phyloP scores from a whole-genome alignment of 2,888 invertebrate species.

The Norana najaformis region DNA sequence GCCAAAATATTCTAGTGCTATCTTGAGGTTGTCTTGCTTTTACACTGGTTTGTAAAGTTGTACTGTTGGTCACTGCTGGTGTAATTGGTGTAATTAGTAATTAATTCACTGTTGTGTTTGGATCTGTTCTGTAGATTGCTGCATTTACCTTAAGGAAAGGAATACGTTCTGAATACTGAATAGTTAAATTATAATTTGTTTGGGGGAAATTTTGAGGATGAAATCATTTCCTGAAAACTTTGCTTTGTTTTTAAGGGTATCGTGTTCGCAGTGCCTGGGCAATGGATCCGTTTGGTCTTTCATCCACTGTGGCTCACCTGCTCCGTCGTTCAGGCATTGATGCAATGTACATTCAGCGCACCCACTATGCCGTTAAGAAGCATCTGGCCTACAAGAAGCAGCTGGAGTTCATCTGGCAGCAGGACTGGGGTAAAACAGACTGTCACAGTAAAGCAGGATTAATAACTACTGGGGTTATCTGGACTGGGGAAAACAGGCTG shows the following conservation, averaged over 20 bases:
- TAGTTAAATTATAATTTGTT: no score
- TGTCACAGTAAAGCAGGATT: not conserved
- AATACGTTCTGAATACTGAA: no score
- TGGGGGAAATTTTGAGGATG: not conserved
- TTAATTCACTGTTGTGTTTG: no score
- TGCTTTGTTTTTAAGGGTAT: constrained; percentile 32
- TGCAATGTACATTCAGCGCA: constrained; percentile 41
- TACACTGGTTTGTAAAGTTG: no score
- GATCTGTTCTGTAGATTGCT: no score
- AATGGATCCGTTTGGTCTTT: constrained; percentile 46
- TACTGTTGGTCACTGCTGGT: no score
- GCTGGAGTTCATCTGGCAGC: constrained; percentile 86
- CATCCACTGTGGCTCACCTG: constrained; percentile 41
- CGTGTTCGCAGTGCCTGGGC: constrained; percentile 39
- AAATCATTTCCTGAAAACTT: not conserved
- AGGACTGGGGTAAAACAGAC: constrained; percentile 67
- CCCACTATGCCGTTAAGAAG: constrained; percentile 78
- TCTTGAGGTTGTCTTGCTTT: no score
- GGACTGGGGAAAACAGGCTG: not conserved
- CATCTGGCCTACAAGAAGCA: constrained; percentile 75
- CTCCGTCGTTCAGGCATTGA: constrained; percentile 39
- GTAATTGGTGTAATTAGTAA: no score
- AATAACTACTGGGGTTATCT: not conserved
- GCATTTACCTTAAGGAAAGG: no score
- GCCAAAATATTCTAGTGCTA: no score